Conservation (phyloP, 2,888 invertebrate genomes). For the Nasonovia ribisnigri region DNA sequence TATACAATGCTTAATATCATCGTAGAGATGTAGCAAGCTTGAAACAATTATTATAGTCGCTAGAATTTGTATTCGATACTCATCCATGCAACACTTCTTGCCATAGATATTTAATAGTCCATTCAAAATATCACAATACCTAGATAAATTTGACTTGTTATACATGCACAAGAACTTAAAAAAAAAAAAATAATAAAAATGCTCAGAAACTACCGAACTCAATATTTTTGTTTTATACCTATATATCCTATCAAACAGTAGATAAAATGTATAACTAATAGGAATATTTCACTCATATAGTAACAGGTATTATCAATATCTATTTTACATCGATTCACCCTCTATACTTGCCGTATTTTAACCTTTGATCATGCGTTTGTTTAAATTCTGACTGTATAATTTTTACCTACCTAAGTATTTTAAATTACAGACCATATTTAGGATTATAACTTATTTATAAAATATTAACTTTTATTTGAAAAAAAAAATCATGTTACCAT, state of each 20-base stretch:
- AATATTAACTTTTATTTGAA: background rate
- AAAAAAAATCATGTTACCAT: background rate
- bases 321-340: too few species aligned
- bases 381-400: background rate
- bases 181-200: background rate
- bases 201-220: background rate
- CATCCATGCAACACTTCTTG: background rate
- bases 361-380: background rate
- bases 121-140: background rate
- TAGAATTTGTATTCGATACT: background rate
- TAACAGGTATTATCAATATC: background rate
- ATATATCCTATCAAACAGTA: too few species aligned
- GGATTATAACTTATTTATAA: background rate
- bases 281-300: too few species aligned
- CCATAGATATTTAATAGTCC: background rate
- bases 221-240: background rate
- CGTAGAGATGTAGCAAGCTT: background rate
- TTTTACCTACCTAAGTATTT: background rate
- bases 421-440: background rate
- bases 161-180: background rate
- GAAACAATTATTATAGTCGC: background rate
- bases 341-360: background rate
- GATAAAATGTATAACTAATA: too few species aligned
- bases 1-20: background rate
- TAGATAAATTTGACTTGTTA: background rate